Conservation (phyloP, 2,797 vertebrate species). For the Lepidocolaptes lacrymiger region DNA sequence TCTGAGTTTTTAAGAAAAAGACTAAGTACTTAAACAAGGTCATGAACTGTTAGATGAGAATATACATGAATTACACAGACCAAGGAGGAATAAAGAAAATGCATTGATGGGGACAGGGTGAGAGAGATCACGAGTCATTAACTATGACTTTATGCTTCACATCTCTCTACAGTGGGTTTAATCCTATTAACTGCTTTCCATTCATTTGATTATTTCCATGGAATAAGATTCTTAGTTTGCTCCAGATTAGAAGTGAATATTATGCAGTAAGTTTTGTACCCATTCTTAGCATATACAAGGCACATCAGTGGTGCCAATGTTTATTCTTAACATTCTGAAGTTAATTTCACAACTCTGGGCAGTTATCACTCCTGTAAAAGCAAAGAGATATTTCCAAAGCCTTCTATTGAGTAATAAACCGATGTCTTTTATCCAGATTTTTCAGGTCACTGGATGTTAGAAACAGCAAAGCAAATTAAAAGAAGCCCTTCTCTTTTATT, state of each 20-base stretch:
- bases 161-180: neutral
- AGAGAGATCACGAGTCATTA: neutral
- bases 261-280: neutral
- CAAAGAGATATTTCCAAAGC: conserved; percentile 25
- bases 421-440: conserved; percentile 37
- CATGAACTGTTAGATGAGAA: neutral
- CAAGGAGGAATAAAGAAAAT: neutral
- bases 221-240: neutral
- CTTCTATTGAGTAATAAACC: conserved; percentile 15
- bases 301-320: neutral
- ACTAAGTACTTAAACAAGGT: neutral
- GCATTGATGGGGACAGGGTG: fast-evolving
- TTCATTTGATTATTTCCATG: neutral
- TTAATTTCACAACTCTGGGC: neutral
- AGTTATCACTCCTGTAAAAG: conserved; percentile 33
- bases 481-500: neutral
- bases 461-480: conserved; percentile 11
- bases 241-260: neutral
- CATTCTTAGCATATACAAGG: neutral
- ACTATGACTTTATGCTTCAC: neutral
- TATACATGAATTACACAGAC: neutral
- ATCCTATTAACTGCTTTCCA: neutral
- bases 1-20: neutral
- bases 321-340: conserved; percentile 45
- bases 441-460: conserved; percentile 1